Percentiles rank a stretch among this genome's conserved stretches.
Evolutionary conservation across 2,888 invertebrate genomes (phyloP).

Genomic region (Melikaiella ostensackeni): DNA sequence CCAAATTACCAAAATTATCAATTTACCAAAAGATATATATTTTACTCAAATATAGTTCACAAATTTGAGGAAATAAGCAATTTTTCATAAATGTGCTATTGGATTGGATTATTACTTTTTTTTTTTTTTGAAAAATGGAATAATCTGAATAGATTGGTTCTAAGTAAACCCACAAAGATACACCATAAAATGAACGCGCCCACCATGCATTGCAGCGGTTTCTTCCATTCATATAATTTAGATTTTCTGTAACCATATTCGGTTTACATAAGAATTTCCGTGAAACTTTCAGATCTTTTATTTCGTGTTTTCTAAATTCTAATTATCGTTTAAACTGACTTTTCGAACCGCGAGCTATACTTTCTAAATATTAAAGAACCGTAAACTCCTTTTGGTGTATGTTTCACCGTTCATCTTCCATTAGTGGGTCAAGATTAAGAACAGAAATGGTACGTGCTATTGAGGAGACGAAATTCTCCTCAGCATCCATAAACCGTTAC

Average conservation of each 20-base stretch:
- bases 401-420: background rate
- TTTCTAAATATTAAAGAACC: constrained; percentile 24
- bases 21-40: too few species aligned
- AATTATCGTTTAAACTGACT: constrained; percentile 3
- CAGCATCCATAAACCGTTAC: constrained; percentile 50
- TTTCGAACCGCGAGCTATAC: background rate
- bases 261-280: background rate
- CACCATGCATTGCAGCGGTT: too few species aligned
- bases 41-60: too few species aligned
- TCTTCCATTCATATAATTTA: background rate
- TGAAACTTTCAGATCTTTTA: background rate
- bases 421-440: constrained; percentile 12
- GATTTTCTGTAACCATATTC: background rate
- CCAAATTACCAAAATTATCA: too few species aligned
- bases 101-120: too few species aligned
- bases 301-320: background rate
- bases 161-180: too few species aligned
- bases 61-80: too few species aligned
- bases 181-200: too few species aligned
- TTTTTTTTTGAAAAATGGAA: too few species aligned
- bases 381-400: background rate
- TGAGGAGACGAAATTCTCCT: constrained; percentile 33
- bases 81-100: too few species aligned
- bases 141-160: too few species aligned
- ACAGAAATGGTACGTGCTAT: constrained; percentile 32